phyloP scores from a whole-genome alignment of 2,888 invertebrate species.

The Sarcophaga carnaria region DNA sequence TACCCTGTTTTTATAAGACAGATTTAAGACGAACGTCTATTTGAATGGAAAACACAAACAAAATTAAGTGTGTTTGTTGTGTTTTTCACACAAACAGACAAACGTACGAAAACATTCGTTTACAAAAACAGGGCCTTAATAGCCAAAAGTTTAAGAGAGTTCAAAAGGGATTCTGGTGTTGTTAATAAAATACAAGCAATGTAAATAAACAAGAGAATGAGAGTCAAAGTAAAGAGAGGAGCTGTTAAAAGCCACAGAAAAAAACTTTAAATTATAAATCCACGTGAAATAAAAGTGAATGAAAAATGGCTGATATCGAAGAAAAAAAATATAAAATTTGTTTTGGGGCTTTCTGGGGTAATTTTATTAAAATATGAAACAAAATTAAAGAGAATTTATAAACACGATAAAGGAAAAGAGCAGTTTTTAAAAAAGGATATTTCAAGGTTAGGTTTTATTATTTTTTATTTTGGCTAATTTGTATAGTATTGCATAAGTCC shows the following conservation, averaged over 20 bases:
- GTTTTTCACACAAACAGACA: no score
- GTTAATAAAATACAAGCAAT: no score
- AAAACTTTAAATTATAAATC: not conserved
- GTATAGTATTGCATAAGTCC: constrained; percentile 4
- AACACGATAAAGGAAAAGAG: not conserved
- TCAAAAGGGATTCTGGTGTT: no score
- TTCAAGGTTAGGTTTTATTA: constrained; percentile 10
- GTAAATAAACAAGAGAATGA: not conserved
- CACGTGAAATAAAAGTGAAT: not conserved
- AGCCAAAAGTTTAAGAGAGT: no score
- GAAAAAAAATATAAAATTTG: not conserved
- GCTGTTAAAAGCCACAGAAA: not conserved
- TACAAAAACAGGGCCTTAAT: no score
- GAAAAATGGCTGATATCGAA: not conserved
- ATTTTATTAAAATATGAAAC: not conserved
- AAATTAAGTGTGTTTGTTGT: no score
- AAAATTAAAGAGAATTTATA: no score
- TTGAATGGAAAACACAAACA: no score
- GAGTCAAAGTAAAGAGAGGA: not conserved
- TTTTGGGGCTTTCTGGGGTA: not conserved
- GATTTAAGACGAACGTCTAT: no score
- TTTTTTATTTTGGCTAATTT: not conserved
- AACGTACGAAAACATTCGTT: no score
- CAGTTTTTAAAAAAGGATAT: not conserved
- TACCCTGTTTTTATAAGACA: no score